Evolutionary conservation across 2,888 invertebrate genomes (phyloP), one percentile per base, ranked within the genome.

Genomic region (Eilema sororculum): DNA sequence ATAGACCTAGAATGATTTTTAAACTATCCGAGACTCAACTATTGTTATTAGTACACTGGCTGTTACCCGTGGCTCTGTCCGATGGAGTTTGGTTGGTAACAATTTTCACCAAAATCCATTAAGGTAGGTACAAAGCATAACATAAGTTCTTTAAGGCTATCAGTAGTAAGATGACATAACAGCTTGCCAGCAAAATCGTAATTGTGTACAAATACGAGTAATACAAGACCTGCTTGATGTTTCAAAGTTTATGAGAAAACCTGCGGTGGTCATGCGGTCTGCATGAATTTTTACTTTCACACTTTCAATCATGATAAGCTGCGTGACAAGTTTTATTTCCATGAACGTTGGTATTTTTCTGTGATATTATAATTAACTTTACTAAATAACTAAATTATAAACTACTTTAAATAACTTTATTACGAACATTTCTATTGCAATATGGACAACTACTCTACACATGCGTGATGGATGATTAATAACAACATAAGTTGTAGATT

Each of bases 221-320:
- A n/a, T n/a, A n/a, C n/a, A n/a, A n/a, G n/a, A n/a, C n/a, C n/a
- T n/a, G n/a, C n/a, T n/a, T n/a, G n/a, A n/a, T 65, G 73, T 73
- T 77, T 65, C 75, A 74, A 77, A 81, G 75, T 74, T 75, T 75
- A 75, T 63, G 77, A 75, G 79, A 75, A 82, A 83, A 71, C 69
- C 69, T 60, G 69, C 69, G 67, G 71, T 64, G 71, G 71, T 76
- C 69, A 69, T 78, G 72, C 73, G 30, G 71, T 58, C 60, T 60
- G 65, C 57, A 33, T 66, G 74, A 72, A 80, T 85, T 86, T 88
- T 84, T 78, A 87, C 88, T 89, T 89, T 89, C 87, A 86, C 89
- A 82, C 78, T 82, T 84, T 84, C 83, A 83, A 85, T 84, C 83
- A 83, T 76, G 83, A 80, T 82, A 78, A 76, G 70, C 67, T 74